phyloP scores from a whole-genome alignment of 2,797 vertebrate species.

The Distichodus sexfasciatus region DNA sequence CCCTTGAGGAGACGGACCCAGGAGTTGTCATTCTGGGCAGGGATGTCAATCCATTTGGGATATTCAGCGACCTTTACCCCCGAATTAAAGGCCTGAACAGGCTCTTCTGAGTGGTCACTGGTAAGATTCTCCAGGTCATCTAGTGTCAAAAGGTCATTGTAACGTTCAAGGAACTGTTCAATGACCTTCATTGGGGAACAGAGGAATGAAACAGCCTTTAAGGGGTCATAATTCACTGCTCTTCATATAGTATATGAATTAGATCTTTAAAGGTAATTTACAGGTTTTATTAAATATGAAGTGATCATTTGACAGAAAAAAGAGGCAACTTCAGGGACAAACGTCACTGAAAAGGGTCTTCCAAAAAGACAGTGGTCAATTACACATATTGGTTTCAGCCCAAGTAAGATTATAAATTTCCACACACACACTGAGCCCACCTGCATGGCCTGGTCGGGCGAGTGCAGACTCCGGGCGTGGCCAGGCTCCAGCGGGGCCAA shows the following conservation, averaged over 20 bases:
- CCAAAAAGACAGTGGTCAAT: not conserved
- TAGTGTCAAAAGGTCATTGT: slow-evolving; percentile 77
- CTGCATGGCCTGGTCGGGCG: slow-evolving; percentile 72
- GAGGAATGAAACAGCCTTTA: not conserved
- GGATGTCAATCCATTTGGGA: slow-evolving; percentile 72
- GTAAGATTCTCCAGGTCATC: slow-evolving; percentile 77
- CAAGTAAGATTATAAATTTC: not conserved
- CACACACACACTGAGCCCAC: slow-evolving; percentile 48
- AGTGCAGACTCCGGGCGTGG: slow-evolving; percentile 71
- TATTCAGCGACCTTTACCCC: slow-evolving; percentile 65
- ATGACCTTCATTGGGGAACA: slow-evolving; percentile 63
- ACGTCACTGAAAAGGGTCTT: not conserved
- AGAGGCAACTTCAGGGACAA: not conserved
- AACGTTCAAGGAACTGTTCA: slow-evolving; percentile 76
- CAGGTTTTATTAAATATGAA: too few species aligned
- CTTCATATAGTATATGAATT: too few species aligned
- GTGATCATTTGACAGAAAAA: not conserved
- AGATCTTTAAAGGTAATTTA: too few species aligned
- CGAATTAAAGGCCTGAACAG: slow-evolving; percentile 59
- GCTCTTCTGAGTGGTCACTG: slow-evolving; percentile 69
- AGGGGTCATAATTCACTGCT: not conserved
- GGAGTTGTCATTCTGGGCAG: slow-evolving; percentile 65
- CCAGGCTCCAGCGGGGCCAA: slow-evolving; percentile 66
- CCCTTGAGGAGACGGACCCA: slow-evolving; percentile 79
- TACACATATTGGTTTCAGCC: not conserved